These are phyloP conservation scores for Protosalanx chinensis DNA, from an alignment of 2,797 vertebrate species.

Conservation along the genomic window DNA sequence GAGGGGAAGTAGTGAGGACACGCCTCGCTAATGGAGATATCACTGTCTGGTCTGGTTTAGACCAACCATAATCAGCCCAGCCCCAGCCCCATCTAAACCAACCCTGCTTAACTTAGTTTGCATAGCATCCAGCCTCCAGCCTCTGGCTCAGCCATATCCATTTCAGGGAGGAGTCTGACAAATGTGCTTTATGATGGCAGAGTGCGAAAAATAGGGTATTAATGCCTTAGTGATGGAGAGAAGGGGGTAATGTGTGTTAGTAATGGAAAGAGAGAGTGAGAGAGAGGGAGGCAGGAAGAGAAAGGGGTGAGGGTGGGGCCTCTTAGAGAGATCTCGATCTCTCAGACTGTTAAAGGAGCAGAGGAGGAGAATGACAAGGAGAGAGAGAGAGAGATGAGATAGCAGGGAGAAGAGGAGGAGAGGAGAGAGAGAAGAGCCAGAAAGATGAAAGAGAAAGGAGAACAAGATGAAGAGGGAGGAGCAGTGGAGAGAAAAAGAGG, in stretches of 20 bases:
- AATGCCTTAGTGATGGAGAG: background rate
- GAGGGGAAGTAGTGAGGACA: background rate
- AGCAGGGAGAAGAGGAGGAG: background rate
- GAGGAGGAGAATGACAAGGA: slow-evolving; percentile 5
- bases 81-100: background rate
- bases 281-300: background rate
- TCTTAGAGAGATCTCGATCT: too few relatives aligned
- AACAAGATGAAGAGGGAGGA: background rate
- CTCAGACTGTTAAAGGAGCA: slow-evolving; percentile 15
- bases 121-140: background rate
- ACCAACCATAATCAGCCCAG: background rate
- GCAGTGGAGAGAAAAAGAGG: background rate
- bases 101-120: background rate
- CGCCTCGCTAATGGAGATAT: background rate
- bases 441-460: slow-evolving; percentile 26
- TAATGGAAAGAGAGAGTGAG: background rate
- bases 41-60: background rate
- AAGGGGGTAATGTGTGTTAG: background rate
- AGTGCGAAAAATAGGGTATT: too few relatives aligned
- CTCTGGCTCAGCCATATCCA: background rate
- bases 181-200: background rate
- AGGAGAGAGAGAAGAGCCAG: background rate
- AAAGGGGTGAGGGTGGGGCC: background rate
- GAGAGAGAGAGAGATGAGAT: background rate
- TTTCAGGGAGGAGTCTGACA: background rate